Base-by-base conservation (phyloP, 2,888 invertebrate genomes). In the Cosmopolites sordidus region DNA sequence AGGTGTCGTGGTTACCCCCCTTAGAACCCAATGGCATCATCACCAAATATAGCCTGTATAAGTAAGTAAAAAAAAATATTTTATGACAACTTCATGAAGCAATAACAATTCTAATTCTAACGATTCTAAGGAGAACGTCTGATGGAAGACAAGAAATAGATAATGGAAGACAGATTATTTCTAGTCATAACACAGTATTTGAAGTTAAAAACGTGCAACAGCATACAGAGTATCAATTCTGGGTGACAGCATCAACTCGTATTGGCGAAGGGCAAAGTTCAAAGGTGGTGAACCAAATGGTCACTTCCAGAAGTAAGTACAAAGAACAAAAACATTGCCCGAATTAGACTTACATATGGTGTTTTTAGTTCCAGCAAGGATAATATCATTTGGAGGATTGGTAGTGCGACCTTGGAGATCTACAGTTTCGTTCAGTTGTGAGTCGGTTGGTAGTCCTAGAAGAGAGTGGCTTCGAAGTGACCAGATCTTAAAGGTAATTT, bases 1-100 rank as follows among this genome's bases (percentile, higher is more conserved):
- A 86, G 59, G 81, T 91, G 12, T 86, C 88, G 1, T 92, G 91
- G 91, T 74, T 86, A 57, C 81, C 85, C 2, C 90, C 91, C 0
- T 67, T 76, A 3, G 84, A 86, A 59, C 83, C 86, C 0, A 91
- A 91, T 68, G 91, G 91, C 8, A 73, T 85, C 52, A 81, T 91
- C 46, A 84, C 83, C 15, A 86, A 87, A 69, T 91, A 86, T 71
- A 86, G 81, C 67, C 74, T 87, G 2, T 87, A 87, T 65, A 83
- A 54, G 59, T 58, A 45, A 30, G 33, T n/a, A 14, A n/a, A n/a
- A n/a, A n/a, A n/a, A n/a, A n/a, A n/a, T n/a, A n/a, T n/a, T n/a
- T n/a, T n/a, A n/a, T n/a, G n/a, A n/a, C n/a, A n/a, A n/a, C n/a
- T n/a, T n/a, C n/a, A n/a, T n/a, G n/a, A n/a, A n/a, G n/a, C n/a